Evolutionary conservation across 2,888 invertebrate genomes (phyloP), one percentile per base, ranked within the genome.

Genomic region (Coleophora deauratella): DNA sequence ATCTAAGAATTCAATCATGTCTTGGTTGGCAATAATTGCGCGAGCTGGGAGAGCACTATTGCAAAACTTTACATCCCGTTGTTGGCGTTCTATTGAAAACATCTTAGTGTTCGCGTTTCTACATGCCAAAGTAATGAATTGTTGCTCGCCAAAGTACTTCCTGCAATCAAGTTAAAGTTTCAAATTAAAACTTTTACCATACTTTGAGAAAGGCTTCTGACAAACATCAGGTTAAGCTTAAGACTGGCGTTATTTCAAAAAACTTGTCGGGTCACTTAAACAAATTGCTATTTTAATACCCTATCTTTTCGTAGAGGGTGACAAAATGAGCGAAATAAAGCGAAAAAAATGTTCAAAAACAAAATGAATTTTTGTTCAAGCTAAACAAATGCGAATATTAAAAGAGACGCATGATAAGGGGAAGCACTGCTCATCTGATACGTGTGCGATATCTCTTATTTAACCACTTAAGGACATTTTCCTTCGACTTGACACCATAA

Each of bases 1-100:
- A 77, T 72, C 75, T 72, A 74, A 77, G 78, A 78, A 79, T 80
- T 81, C 78, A 79, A 81, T 79, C 79, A 79, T 67, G 68, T 73
- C 64, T 77, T 59, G 68, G 72, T 72, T 66, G 68, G 73, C 69
- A 74, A 81, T 82, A 77, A 81, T 79, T 80, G 75, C 72, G 57
- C 66, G 67, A 71, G 68, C 67, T 66, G 61, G 63, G 66, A 75
- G 71, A 67, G 67, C 67, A 73, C 72, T 74, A 75, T 72, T 70
- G 72, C 67, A 57, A 72, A 81, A 81, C 76, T 81, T 79, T 75
- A 69, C 72, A 74, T 66, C 66, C 65, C 66, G 66, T 74, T 76
- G 72, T 78, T 71, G 64, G 72, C 69, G 64, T 74, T 72, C 76
- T 70, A 78, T 76, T 80, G 76, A 76, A 77, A 76, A 79, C 73